These are phyloP conservation scores for Zoanthus sociatus DNA, from an alignment of 92 coral and sea anemone species.

Conservation along the genomic window DNA sequence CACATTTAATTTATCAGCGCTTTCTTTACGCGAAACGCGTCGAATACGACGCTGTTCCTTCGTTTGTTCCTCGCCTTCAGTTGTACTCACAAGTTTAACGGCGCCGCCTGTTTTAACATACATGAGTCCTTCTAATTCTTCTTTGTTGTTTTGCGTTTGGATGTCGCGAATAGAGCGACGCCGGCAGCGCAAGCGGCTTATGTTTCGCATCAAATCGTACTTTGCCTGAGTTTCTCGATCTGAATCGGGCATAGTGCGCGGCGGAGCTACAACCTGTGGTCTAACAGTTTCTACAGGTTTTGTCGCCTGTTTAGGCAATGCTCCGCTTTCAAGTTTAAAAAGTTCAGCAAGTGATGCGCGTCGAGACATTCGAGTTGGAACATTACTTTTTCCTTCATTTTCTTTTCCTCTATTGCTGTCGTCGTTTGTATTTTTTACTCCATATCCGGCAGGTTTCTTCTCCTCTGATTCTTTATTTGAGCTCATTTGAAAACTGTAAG, in stretches of 20 bases:
- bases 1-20: slow-evolving; percentile 72
- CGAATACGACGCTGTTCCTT: slow-evolving; percentile 83
- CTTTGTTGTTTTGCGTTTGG: slow-evolving; percentile 70
- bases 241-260: slow-evolving; percentile 27
- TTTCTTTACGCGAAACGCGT: slow-evolving; percentile 79
- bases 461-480: slow-evolving; percentile 71
- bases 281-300: slow-evolving; percentile 68
- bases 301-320: slow-evolving; percentile 49
- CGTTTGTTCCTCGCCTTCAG: slow-evolving; percentile 83
- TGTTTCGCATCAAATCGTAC: slow-evolving; percentile 59
- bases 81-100: slow-evolving; percentile 85
- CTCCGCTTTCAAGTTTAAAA: slow-evolving; percentile 81
- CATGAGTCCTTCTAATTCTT: slow-evolving; percentile 90
- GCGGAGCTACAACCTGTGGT: slow-evolving; percentile 45
- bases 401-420: slow-evolving; percentile 58
- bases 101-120: slow-evolving; percentile 88
- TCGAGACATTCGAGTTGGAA: slow-evolving; percentile 83
- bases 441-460: slow-evolving; percentile 66
- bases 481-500: slow-evolving; percentile 77
- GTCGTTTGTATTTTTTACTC: slow-evolving; percentile 41
- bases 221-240: slow-evolving; percentile 45
- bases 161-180: slow-evolving; percentile 90
- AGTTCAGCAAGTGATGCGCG: slow-evolving; percentile 88
- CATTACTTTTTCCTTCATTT: slow-evolving; percentile 24
- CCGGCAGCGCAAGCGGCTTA: slow-evolving; percentile 78